Evolutionary conservation across 2,888 invertebrate species (phyloP).

Genomic region (Odontothrips loti): DNA sequence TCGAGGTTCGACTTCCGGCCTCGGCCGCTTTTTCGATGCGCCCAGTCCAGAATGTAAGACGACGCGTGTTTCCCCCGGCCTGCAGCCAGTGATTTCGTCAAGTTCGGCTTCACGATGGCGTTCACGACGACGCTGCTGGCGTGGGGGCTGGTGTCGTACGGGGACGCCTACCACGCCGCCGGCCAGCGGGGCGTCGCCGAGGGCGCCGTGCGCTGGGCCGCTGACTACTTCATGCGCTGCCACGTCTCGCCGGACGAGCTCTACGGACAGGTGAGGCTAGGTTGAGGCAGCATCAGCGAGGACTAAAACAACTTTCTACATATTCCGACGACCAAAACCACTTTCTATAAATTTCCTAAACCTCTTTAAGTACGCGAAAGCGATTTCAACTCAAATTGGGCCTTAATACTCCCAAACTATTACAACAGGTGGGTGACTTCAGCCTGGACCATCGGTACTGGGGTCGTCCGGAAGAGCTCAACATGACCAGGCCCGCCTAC

Average conservation of each 20-base stretch:
- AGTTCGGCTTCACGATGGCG: conserved; percentile 56
- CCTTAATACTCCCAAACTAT: too few species aligned
- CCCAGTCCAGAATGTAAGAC: too few species aligned
- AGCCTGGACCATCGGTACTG: conserved; percentile 55
- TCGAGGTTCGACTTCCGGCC: conserved; percentile 20
- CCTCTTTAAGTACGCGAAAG: too few species aligned
- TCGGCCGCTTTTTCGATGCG: too few species aligned
- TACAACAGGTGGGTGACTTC: conserved; percentile 55
- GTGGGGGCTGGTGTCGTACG: conserved; percentile 54
- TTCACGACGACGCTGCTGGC: conserved; percentile 53
- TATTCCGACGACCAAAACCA: too few species aligned
- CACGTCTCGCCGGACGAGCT: conserved; percentile 51
- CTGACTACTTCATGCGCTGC: conserved; percentile 59
- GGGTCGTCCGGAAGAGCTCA: conserved; percentile 60
- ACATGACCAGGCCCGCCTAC: conserved; percentile 54
- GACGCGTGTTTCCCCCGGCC: background rate
- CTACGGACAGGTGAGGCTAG: conserved; percentile 51
- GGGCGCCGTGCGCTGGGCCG: conserved; percentile 54
- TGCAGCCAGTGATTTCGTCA: conserved; percentile 55
- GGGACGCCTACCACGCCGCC: conserved; percentile 49
- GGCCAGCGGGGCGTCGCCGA: conserved; percentile 49
- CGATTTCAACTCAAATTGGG: too few species aligned
- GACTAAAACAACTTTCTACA: too few species aligned
- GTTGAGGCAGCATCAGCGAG: too few species aligned
- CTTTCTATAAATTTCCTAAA: too few species aligned